Percentiles rank a stretch among this genome's conserved stretches.
Evolutionary conservation across 2,113 vertebrate species (phyloP).

Genomic region (Bucco capensis): DNA sequence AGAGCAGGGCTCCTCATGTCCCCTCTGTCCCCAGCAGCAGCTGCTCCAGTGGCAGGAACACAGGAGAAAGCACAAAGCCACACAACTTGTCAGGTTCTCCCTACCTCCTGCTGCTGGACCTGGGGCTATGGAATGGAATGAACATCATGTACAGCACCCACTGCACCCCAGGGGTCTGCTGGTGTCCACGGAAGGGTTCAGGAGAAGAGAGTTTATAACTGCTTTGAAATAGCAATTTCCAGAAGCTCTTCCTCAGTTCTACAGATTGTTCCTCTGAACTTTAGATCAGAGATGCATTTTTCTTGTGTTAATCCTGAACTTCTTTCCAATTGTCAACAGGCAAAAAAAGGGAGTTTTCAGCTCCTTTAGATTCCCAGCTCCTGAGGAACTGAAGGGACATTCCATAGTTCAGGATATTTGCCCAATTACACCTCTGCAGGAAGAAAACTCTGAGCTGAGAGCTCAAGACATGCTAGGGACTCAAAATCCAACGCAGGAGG

Average conservation of each 20-base stretch:
- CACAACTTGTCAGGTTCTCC: not conserved
- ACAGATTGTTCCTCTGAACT: not conserved
- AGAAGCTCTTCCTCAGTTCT: not conserved
- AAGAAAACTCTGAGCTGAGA: not conserved
- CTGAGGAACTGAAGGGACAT: not conserved
- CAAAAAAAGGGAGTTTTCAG: not conserved
- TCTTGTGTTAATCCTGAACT: not conserved
- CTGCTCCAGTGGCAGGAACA: not conserved
- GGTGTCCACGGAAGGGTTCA: not conserved
- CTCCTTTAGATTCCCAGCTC: not conserved
- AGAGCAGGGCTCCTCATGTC: not conserved
- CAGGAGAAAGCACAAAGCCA: not conserved
- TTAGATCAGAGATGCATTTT: not conserved
- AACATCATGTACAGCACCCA: not conserved
- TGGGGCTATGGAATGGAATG: accelerated
- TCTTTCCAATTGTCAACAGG: not conserved
- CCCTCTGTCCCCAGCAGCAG: not conserved
- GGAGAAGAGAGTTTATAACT: not conserved
- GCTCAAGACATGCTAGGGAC: not conserved
- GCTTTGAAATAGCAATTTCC: not conserved
- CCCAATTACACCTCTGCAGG: not conserved
- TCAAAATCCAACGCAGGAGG: not conserved
- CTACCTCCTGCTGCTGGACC: not conserved
- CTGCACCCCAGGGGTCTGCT: not conserved
- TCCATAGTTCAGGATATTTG: not conserved